Conservation (phyloP, 1,140 invertebrate species). For the Trichonephila inaurata region DNA sequence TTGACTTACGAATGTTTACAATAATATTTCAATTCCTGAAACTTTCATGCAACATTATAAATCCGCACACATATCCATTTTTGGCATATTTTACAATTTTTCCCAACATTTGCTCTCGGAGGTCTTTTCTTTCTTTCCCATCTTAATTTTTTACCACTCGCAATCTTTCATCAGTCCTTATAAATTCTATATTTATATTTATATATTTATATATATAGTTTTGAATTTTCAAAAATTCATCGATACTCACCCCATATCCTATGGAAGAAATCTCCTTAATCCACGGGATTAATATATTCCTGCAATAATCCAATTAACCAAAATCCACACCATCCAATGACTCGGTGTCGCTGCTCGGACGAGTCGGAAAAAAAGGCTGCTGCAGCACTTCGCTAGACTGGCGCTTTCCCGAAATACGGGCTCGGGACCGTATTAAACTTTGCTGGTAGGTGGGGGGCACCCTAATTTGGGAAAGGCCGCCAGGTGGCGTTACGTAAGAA, state of each 20-base stretch:
- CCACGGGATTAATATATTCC: conserved; percentile 27
- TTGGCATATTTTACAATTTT: too few relatives aligned
- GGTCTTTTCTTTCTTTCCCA: too few relatives aligned
- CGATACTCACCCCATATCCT: conserved; percentile 47
- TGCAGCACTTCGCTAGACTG: neutral
- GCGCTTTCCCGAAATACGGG: conserved; percentile 27
- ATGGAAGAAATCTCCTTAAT: neutral
- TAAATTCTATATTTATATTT: too few relatives aligned
- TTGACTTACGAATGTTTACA: too few relatives aligned
- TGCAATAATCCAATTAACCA: conserved; percentile 15
- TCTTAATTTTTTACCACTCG: too few relatives aligned
- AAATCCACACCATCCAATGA: neutral
- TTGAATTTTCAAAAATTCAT: neutral
- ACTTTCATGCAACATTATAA: too few relatives aligned
- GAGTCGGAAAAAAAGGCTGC: conserved; percentile 11
- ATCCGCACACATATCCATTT: too few relatives aligned
- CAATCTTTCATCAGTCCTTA: too few relatives aligned
- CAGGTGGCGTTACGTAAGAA: conserved; percentile 53
- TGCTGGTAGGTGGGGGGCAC: neutral
- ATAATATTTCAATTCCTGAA: too few relatives aligned
- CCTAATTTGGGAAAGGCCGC: conserved; percentile 40
- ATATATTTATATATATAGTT: too few relatives aligned
- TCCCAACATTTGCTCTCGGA: too few relatives aligned
- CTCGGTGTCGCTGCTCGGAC: neutral
- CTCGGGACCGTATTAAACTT: conserved; percentile 30